A percentile compares a stretch with the other conserved stretches of the same genome.
Conservation (phyloP, 2,113 vertebrate species). For the Labeo catla region DNA sequence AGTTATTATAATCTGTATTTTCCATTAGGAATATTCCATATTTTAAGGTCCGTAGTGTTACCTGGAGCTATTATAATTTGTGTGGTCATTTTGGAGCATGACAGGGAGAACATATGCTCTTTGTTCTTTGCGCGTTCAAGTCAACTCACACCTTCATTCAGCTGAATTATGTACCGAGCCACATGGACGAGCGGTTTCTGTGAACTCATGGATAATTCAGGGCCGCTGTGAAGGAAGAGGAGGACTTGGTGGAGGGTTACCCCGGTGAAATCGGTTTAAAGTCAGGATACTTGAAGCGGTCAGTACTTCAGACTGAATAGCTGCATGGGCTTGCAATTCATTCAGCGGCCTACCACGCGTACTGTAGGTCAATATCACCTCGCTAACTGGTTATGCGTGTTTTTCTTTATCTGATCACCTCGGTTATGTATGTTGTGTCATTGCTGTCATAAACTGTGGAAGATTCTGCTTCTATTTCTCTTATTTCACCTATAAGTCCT, state of each 20-base stretch:
- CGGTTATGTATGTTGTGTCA: background rate
- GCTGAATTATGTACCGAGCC: slow-evolving; percentile 13
- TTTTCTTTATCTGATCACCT: background rate
- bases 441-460: background rate
- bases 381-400: background rate
- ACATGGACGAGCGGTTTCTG: background rate
- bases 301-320: background rate
- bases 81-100: background rate
- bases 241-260: slow-evolving; percentile 11
- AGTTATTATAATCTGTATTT: background rate
- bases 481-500: background rate
- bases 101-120: background rate
- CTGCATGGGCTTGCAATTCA: slow-evolving; percentile 16
- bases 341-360: slow-evolving; percentile 60
- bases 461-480: background rate
- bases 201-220: slow-evolving; percentile 41
- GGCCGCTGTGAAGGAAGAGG: background rate
- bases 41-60: background rate
- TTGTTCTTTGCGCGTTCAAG: slow-evolving; percentile 27
- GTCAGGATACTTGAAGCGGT: background rate
- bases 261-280: slow-evolving; percentile 7
- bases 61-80: background rate
- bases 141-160: slow-evolving; percentile 36
- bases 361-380: slow-evolving; percentile 56
- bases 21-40: background rate